Evolutionary conservation across 1,140 invertebrate genomes (phyloP), one percentile per base, ranked within the genome.

Genomic region (Cydia pomonella): DNA sequence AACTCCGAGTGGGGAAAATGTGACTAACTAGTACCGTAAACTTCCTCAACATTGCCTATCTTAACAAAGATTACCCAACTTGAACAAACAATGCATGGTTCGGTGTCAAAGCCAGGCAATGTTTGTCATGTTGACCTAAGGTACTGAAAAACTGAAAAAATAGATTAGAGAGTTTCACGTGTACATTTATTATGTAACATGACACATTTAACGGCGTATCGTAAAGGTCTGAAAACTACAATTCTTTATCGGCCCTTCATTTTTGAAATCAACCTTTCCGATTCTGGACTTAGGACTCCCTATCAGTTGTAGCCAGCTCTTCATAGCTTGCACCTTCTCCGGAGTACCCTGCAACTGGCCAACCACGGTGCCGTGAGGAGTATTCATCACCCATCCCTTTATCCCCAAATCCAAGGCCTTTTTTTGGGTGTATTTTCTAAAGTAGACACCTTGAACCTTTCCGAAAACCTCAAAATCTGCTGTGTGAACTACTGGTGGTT

Each of bases 351-450:
- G 95, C n/a, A 96, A 77, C 74, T 93, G 88, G 3, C 96, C 96
- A 63, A 93, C 83, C 0, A 96, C 95, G 9, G 95, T 96, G 0
- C 94, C 94, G 75, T 89, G 82, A 7, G 91, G 80, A 5, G 95
- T 96, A 81, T 96, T 96, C 93, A 94, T 94, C 73, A 95, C 94
- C 95, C 95, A 96, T 66, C 96, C 95, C 77, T 94, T 94, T 2
- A 96, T 81, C 4, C 94, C 93, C 1, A 95, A 87, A 62, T 93
- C 85, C 1, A 86, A 87, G 3, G 94, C 95, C 83, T 94, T 93
- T 38, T 88, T 90, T 76, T 95, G 91, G 0, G 95, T 96, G 78
- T 95, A 92, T 89, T 96, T 94, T 16, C 94, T 88, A 77, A 95
- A 93, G 71, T 83, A 94, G 1, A 95, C 94, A 77, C 94, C 94